Conservation (phyloP, 92 coral and sea anemone genomes). For the Plumapathes pennacea region DNA sequence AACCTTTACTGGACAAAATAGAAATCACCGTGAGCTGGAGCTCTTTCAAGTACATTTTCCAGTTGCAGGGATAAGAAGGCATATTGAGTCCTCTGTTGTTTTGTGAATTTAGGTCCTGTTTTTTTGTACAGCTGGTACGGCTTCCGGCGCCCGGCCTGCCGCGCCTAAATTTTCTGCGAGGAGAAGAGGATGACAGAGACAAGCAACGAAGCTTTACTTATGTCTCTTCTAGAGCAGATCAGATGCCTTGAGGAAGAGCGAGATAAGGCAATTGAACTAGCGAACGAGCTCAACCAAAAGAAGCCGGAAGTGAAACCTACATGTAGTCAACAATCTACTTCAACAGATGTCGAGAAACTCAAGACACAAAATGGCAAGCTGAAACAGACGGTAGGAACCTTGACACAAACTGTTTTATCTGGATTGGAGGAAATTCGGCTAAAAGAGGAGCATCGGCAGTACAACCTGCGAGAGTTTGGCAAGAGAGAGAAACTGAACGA, state of each 20-base stretch:
- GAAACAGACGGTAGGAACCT: slow-evolving; percentile 29
- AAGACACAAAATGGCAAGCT: slow-evolving; percentile 18
- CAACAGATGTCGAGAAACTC: slow-evolving; percentile 10
- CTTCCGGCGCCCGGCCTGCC: too few species aligned
- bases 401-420: slow-evolving; percentile 38
- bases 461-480: slow-evolving; percentile 59
- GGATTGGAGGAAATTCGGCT: slow-evolving; percentile 79
- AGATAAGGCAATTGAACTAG: slow-evolving; percentile 68
- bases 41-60: too few species aligned
- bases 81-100: too few species aligned
- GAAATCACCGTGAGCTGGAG: too few species aligned
- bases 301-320: neutral
- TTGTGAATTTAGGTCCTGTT: too few species aligned
- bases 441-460: slow-evolving; percentile 82
- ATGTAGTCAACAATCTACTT: slow-evolving; percentile 13
- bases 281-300: slow-evolving; percentile 34
- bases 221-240: slow-evolving; percentile 78
- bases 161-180: neutral
- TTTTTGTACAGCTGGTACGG: too few species aligned
- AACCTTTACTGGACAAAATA: too few species aligned
- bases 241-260: slow-evolving; percentile 75
- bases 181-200: slow-evolving; percentile 48
- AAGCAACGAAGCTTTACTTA: slow-evolving; percentile 71
- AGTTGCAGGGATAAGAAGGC: too few species aligned
- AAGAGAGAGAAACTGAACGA: slow-evolving; percentile 28